Evolutionary conservation across 2,797 vertebrate genomes (phyloP), one percentile per base, ranked within the genome.

Genomic region (Enteromius afrohamiltoni): DNA sequence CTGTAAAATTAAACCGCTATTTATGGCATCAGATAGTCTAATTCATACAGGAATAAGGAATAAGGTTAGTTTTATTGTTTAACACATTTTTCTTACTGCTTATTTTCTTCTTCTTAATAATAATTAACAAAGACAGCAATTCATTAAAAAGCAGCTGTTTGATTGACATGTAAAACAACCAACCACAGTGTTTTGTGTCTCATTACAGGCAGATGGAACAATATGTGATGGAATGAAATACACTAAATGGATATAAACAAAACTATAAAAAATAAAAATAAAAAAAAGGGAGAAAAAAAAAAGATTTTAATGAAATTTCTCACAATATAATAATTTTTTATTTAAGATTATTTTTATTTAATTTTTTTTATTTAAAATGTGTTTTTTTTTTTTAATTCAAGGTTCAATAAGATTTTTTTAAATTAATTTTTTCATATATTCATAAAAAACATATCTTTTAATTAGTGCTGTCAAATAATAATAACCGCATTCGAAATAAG

Each of bases 171-270:
- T 76, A 76, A 40, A 76, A 42, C n/a, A 58, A 40, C 51, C 51
- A 75, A 23, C 23, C 51, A 40, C 6, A 23, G 19, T 9, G 29
- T 51, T n/a, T 29, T 11, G 23, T 37, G 31, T 55, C 73, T 75
- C n/a, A 23, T 58, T n/a, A 58, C 21, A 58, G 73, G 51, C 74
- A 58, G 74, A 76, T 76, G 74, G 53, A 76, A 76, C 74, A 6
- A 26, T 26, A 17, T 40, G 6, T 76, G 2, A 60, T 40, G 21
- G 6, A 17, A 76, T 23, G 7, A 76, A 76, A 58, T 1, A 71
- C 47, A 73, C 10, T 37, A 2, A 53, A 53, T 21, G 6, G 2
- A 53, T 42, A 42, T 45, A 45, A 34, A 49, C 8, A 37, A 37
- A 37, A 6, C 5, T 37, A 6, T 37, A 37, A 37, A 71, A 49